Conservation (phyloP, 1,140 invertebrate genomes). For the Lineus longissimus region DNA sequence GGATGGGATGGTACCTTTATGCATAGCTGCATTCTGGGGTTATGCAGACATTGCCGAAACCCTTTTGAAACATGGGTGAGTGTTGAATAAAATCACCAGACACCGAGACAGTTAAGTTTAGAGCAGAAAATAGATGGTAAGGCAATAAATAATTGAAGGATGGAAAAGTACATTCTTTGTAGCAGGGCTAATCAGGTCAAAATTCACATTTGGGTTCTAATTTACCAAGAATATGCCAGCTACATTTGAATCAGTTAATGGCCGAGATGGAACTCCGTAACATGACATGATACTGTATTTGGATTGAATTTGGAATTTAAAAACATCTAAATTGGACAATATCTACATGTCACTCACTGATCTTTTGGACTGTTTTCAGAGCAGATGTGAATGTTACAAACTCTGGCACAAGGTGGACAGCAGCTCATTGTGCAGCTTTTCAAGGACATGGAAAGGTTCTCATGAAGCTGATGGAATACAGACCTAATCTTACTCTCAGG, state of each 20-base stretch:
- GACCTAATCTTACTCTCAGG: conserved; percentile 33
- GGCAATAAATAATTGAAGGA: too few species aligned
- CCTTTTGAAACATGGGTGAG: conserved; percentile 35
- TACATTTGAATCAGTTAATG: too few species aligned
- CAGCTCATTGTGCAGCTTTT: conserved; percentile 47
- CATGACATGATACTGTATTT: too few species aligned
- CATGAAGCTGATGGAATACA: conserved; percentile 42
- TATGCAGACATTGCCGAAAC: conserved; percentile 41
- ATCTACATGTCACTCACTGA: too few species aligned
- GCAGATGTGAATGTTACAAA: conserved; percentile 43
- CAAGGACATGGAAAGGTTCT: conserved; percentile 50
- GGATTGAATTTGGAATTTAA: too few species aligned
- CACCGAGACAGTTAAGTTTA: too few species aligned
- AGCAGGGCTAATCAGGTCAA: too few species aligned
- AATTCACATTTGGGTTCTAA: neutral
- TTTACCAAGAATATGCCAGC: neutral
- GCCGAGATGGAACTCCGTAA: too few species aligned
- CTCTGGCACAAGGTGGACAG: conserved; percentile 45
- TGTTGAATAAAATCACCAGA: neutral
- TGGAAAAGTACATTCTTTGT: too few species aligned
- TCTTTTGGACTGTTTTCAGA: too few species aligned
- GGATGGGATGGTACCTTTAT: conserved; percentile 46
- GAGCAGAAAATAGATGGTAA: too few species aligned
- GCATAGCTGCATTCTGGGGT: conserved; percentile 48
- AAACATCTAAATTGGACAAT: too few species aligned